Conservation (phyloP, 2,113 vertebrate genomes). For the Gallinago undulata region DNA sequence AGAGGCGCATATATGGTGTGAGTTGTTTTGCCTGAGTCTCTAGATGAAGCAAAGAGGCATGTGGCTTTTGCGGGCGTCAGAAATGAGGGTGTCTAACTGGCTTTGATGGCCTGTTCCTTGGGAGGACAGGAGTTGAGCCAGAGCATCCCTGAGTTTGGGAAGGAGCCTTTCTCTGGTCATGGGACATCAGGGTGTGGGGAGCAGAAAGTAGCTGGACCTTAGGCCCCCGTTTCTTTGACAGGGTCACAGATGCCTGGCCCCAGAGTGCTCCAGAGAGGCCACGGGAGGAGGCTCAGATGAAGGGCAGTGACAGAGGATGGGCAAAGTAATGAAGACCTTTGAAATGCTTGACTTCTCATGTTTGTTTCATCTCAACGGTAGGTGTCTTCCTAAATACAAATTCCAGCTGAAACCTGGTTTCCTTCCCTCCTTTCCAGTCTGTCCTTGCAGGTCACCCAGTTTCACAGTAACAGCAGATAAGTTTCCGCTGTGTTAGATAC, state of each 20-base stretch:
- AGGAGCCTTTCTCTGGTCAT: neutral
- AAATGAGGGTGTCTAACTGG: rapidly evolving
- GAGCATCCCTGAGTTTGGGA: neutral
- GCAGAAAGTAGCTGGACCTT: neutral
- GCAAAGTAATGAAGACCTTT: neutral
- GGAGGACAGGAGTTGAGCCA: neutral
- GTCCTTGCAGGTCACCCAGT: neutral
- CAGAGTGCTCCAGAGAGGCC: neutral
- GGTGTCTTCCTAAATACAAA: neutral
- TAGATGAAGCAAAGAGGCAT: neutral
- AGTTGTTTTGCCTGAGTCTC: neutral
- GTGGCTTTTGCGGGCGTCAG: neutral
- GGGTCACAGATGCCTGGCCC: neutral
- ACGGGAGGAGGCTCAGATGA: neutral
- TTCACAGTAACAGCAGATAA: neutral
- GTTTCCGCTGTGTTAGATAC: neutral
- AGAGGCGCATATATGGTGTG: neutral
- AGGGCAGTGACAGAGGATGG: neutral
- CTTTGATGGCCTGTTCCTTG: rapidly evolving
- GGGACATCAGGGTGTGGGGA: neutral
- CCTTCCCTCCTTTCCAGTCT: neutral
- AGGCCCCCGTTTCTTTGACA: neutral
- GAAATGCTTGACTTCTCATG: neutral
- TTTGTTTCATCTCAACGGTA: neutral
- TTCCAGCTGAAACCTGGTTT: neutral